Conservation (phyloP, 2,113 vertebrate genomes). For the Cyanoderma ruficeps region DNA sequence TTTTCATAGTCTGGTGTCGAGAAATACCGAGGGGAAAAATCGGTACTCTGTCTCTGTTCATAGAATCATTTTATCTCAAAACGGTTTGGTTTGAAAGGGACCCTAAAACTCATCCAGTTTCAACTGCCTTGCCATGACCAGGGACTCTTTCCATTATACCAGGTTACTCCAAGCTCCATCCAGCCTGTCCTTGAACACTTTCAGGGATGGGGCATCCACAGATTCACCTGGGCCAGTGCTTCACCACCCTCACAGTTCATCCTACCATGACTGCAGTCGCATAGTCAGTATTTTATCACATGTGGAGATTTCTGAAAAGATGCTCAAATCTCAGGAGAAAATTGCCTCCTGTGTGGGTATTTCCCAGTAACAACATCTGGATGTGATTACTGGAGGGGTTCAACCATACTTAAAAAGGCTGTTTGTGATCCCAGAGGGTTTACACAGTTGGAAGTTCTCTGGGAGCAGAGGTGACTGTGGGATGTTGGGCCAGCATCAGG, state of each 20-base stretch:
- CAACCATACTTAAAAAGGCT: neutral
- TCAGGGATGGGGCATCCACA: neutral
- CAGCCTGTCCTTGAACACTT: neutral
- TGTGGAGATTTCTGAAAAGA: neutral
- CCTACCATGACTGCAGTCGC: rapidly evolving
- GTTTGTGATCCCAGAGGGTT: neutral
- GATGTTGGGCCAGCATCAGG: neutral
- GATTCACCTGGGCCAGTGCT: neutral
- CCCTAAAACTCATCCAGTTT: neutral
- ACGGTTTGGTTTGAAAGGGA: neutral
- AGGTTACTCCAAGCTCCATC: neutral
- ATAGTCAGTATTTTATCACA: neutral
- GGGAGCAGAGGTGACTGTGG: neutral
- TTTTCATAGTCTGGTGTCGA: neutral
- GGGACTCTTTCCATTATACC: neutral
- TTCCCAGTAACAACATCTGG: neutral
- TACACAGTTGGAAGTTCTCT: rapidly evolving
- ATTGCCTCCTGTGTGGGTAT: neutral
- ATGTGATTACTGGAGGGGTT: neutral
- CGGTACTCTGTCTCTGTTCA: neutral
- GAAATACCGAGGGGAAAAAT: neutral
- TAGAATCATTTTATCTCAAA: neutral
- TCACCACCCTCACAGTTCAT: neutral
- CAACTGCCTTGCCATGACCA: neutral
- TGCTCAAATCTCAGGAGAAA: neutral